phyloP scores from a whole-genome alignment of 2,888 invertebrate genomes.

The Octodonta nipae region DNA sequence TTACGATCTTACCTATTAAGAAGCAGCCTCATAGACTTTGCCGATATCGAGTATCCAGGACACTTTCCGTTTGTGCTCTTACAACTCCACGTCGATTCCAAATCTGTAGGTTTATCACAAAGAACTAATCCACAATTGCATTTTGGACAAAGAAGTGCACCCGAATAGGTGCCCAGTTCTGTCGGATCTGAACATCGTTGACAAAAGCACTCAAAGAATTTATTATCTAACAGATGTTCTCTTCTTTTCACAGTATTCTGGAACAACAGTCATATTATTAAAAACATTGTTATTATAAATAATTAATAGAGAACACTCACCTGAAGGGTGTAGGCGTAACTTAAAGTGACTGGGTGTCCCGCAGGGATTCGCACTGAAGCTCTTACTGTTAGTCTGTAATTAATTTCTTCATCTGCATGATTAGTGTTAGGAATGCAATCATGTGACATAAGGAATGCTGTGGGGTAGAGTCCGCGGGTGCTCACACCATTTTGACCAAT shows the following conservation, averaged over 20 bases:
- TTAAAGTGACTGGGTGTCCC: slow-evolving; percentile 51
- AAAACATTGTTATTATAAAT: too few species aligned
- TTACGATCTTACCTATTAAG: slow-evolving; percentile 40
- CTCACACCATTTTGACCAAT: slow-evolving; percentile 52
- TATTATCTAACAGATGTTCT: slow-evolving; percentile 61
- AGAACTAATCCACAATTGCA: slow-evolving; percentile 51
- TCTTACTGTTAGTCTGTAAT: slow-evolving; percentile 46
- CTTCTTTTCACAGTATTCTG: slow-evolving; percentile 62
- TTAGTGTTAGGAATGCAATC: slow-evolving; percentile 61
- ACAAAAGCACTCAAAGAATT: slow-evolving; percentile 71
- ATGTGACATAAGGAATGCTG: slow-evolving; percentile 59
- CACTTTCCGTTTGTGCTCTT: slow-evolving; percentile 24
- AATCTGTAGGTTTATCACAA: slow-evolving; percentile 46
- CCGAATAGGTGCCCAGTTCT: slow-evolving; percentile 60
- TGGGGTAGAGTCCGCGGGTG: slow-evolving; percentile 57
- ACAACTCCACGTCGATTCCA: slow-evolving; percentile 47
- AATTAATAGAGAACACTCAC: slow-evolving; percentile 29
- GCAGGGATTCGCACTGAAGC: slow-evolving; percentile 44
- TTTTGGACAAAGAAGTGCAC: slow-evolving; percentile 60
- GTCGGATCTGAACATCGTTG: slow-evolving; percentile 60
- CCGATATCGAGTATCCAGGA: slow-evolving; percentile 34
- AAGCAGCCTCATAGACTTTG: slow-evolving; percentile 34
- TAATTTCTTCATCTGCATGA: slow-evolving; percentile 52
- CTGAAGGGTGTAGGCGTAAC: slow-evolving; percentile 62
- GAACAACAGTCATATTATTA: too few species aligned